phyloP scores from a whole-genome alignment of 2,797 vertebrate species.

The Aselliscus stoliczkanus region DNA sequence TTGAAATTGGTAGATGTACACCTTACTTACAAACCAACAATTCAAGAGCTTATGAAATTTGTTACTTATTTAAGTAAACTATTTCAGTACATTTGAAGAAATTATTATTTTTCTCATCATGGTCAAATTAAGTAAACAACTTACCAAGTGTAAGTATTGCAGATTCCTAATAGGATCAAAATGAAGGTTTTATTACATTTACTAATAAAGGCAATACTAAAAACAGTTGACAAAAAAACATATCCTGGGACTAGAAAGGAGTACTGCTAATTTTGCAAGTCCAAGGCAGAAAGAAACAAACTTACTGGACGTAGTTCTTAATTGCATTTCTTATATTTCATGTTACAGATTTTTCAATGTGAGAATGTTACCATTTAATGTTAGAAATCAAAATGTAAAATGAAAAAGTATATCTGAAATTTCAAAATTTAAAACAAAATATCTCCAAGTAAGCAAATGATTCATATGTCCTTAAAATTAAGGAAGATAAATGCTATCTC shows the following conservation, averaged over 20 bases:
- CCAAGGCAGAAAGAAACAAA: not conserved
- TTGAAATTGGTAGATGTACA: not conserved
- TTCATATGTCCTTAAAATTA: not conserved
- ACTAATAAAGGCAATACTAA: not conserved
- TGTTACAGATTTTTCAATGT: not conserved
- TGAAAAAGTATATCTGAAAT: not conserved
- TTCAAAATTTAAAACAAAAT: not conserved
- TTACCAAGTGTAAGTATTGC: not conserved
- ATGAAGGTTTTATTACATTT: constrained; percentile 13
- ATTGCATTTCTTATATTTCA: not conserved
- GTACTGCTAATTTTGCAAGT: not conserved
- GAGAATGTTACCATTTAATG: not conserved
- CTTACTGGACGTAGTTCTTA: not conserved
- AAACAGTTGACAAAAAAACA: not conserved
- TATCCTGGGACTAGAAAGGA: not conserved
- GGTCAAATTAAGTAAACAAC: not conserved
- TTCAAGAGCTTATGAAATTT: constrained; percentile 11
- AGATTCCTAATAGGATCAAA: constrained; percentile 20
- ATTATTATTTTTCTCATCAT: not conserved
- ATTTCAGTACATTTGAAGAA: not conserved
- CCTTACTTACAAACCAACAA: not conserved
- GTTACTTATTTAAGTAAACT: not conserved
- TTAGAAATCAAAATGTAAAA: constrained; percentile 26
- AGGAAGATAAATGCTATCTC: not conserved
- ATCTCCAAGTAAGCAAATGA: not conserved